phyloP scores from a whole-genome alignment of 2,888 invertebrate species.

The Synanthedon formicaeformis region DNA sequence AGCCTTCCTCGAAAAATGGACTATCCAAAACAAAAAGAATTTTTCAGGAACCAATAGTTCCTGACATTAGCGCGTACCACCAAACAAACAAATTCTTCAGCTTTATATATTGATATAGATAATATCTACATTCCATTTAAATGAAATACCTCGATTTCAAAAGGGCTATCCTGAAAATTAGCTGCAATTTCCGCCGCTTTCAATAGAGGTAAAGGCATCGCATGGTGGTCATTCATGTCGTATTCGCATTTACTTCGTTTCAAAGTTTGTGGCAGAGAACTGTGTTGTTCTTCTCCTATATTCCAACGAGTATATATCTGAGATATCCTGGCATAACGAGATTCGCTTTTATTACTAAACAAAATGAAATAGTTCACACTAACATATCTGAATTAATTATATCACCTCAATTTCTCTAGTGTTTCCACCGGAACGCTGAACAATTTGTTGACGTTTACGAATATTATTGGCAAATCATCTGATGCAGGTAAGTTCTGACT shows the following conservation, averaged over 20 bases:
- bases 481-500: conserved; percentile 42
- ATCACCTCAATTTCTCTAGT: conserved; percentile 33
- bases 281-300: conserved; percentile 24
- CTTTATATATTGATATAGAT: too few species aligned
- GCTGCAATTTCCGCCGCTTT: conserved; percentile 18
- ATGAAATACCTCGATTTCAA: conserved; percentile 33
- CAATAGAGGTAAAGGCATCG: conserved; percentile 20
- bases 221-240: conserved; percentile 34
- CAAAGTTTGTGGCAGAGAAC: conserved; percentile 20
- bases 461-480: conserved; percentile 47
- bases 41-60: too few species aligned
- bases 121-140: background rate
- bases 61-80: too few species aligned
- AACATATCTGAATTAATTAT: background rate
- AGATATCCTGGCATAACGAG: conserved; percentile 24
- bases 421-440: conserved; percentile 32
- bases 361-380: background rate
- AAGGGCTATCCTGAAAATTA: conserved; percentile 27
- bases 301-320: conserved; percentile 43
- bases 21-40: too few species aligned
- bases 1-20: too few species aligned
- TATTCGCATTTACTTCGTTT: conserved; percentile 12
- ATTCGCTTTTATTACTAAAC: background rate
- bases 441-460: conserved; percentile 41
- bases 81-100: too few species aligned